Conservation (phyloP, 2,797 vertebrate genomes). For the Glyptemys insculpta region DNA sequence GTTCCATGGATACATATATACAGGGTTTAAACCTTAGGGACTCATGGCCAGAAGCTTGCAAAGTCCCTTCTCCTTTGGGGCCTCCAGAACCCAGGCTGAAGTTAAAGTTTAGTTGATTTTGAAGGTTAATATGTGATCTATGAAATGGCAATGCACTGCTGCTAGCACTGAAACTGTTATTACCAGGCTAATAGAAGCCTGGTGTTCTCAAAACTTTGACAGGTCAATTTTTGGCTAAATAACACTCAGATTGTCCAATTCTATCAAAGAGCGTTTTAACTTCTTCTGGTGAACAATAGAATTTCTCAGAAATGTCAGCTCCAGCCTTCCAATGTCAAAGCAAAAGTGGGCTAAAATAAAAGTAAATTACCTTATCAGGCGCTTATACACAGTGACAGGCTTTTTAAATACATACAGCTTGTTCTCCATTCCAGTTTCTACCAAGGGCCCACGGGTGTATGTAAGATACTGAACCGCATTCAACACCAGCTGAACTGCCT, state of each 20-base stretch:
- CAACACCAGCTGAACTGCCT: neutral
- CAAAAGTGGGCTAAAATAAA: neutral
- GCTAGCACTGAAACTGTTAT: neutral
- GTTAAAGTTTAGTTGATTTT: constrained; percentile 7
- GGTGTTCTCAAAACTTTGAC: neutral
- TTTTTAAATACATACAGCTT: neutral
- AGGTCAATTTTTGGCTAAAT: neutral
- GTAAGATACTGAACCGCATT: neutral
- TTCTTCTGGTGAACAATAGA: rapidly evolving
- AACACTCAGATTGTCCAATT: neutral
- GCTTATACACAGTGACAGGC: neutral
- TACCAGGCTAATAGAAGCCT: neutral
- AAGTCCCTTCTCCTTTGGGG: neutral
- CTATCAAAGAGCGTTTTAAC: neutral
- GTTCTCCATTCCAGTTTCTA: neutral
- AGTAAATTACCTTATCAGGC: neutral
- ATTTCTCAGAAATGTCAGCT: constrained; percentile 6
- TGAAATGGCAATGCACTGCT: neutral
- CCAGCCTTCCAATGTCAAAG: neutral
- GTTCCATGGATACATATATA: neutral
- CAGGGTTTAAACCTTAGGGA: neutral
- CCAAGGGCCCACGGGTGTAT: neutral
- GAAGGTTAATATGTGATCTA: neutral
- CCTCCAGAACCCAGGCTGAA: neutral
- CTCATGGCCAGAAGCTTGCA: neutral